A percentile compares a stretch with the other conserved stretches of the same genome.
Conservation (phyloP, 2,888 invertebrate genomes). For the Eulithis testata region DNA sequence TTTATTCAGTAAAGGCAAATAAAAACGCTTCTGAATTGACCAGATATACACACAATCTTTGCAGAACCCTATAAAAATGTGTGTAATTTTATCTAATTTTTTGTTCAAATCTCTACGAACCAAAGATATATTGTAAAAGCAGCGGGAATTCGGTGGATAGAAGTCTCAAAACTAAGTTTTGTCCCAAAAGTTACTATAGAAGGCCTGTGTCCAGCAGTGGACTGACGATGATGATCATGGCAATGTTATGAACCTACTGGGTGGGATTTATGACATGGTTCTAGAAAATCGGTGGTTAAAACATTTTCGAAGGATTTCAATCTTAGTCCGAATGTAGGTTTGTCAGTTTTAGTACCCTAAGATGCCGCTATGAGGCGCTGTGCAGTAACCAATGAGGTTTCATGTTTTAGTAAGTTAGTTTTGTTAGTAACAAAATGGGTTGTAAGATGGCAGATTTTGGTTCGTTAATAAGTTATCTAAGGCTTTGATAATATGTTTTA, state of each 20-base stretch:
- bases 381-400: background rate
- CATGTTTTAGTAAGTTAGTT: conserved; percentile 3
- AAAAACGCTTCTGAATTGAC: conserved; percentile 68
- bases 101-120: background rate
- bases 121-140: background rate
- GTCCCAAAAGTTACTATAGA: too few species aligned
- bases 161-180: background rate
- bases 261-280: background rate
- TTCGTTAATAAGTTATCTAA: background rate
- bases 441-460: background rate
- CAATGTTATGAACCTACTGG: background rate
- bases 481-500: conserved; percentile 2
- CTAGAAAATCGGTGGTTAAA: background rate
- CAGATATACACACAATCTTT: conserved; percentile 76
- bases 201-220: too few species aligned
- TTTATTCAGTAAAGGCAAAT: conserved; percentile 67
- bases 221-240: background rate
- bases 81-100: conserved; percentile 54
- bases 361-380: background rate
- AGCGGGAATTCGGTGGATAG: background rate
- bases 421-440: background rate
- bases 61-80: conserved; percentile 81
- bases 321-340: background rate
- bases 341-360: conserved; percentile 1
- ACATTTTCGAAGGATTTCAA: background rate